Conservation (phyloP, 2,888 invertebrate genomes). For the Syrphus vitripennis region DNA sequence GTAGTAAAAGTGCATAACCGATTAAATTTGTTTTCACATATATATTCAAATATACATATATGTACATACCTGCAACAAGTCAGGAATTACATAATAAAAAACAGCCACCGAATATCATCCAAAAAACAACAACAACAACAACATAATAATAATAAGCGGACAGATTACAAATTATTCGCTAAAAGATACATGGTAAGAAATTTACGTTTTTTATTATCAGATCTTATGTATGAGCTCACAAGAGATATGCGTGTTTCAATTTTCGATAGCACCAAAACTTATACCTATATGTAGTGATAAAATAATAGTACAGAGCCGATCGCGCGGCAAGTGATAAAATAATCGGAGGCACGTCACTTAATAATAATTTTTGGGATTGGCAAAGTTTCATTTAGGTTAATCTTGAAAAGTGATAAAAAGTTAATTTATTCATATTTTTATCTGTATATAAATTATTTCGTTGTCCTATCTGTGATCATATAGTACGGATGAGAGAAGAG, state of each 20-base stretch:
- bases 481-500: neutral
- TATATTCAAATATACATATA: constrained; percentile 16
- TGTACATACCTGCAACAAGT: too few relatives aligned
- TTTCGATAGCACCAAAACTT: constrained; percentile 4
- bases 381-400: neutral
- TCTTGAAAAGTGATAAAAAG: constrained; percentile 7
- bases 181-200: constrained; percentile 31
- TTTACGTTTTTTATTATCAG: constrained; percentile 53
- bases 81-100: neutral
- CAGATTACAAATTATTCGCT: constrained; percentile 14
- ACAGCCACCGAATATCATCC: constrained; percentile 64
- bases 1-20: constrained; percentile 72
- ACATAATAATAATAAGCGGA: neutral
- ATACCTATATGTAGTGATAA: constrained; percentile 23
- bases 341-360: constrained; percentile 10
- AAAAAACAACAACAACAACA: constrained; percentile 11
- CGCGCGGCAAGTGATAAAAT: neutral
- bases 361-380: neutral
- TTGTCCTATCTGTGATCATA: neutral
- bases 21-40: constrained; percentile 47
- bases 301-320: neutral
- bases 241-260: constrained; percentile 55
- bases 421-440: too few relatives aligned
- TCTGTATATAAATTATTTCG: neutral
- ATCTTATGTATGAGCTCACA: constrained; percentile 43